These are phyloP conservation scores for Pyrgilauda ruficollis DNA, from an alignment of 2,113 vertebrate species.

Conservation along the genomic window DNA sequence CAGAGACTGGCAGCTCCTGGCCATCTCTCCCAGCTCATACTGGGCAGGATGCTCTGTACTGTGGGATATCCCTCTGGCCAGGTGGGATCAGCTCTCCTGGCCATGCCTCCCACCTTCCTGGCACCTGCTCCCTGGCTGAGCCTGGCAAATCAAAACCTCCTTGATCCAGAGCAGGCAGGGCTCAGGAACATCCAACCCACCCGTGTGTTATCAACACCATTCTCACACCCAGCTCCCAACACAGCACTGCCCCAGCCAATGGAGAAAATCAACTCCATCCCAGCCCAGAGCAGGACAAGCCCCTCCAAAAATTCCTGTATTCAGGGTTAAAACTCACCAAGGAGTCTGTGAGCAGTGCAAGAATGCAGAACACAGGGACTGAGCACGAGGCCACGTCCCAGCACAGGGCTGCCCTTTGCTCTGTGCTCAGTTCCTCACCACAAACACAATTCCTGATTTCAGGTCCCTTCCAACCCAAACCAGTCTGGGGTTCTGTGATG, in stretches of 20 bases:
- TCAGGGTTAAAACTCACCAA: background rate
- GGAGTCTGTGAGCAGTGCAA: fast-evolving
- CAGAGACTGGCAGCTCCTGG: background rate
- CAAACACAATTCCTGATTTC: background rate
- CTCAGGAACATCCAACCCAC: background rate
- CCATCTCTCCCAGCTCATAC: fast-evolving
- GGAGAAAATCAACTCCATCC: background rate
- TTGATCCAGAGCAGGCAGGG: background rate
- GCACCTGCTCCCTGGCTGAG: background rate
- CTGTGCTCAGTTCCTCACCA: background rate
- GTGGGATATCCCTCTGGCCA: background rate
- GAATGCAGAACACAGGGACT: fast-evolving
- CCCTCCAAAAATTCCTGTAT: fast-evolving
- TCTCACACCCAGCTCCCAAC: background rate
- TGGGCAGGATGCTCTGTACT: background rate
- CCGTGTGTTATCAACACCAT: fast-evolving
- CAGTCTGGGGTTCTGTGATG: background rate
- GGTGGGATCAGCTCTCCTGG: background rate
- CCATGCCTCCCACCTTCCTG: background rate
- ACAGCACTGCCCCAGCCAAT: too few relatives aligned
- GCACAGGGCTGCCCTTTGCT: background rate
- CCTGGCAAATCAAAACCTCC: background rate
- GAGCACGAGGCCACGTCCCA: fast-evolving
- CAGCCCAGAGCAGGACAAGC: background rate
- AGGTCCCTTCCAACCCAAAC: background rate